Percentiles rank a stretch among this genome's conserved stretches.
Conservation (phyloP, 1,140 invertebrate genomes). For the Cydia pomonella region DNA sequence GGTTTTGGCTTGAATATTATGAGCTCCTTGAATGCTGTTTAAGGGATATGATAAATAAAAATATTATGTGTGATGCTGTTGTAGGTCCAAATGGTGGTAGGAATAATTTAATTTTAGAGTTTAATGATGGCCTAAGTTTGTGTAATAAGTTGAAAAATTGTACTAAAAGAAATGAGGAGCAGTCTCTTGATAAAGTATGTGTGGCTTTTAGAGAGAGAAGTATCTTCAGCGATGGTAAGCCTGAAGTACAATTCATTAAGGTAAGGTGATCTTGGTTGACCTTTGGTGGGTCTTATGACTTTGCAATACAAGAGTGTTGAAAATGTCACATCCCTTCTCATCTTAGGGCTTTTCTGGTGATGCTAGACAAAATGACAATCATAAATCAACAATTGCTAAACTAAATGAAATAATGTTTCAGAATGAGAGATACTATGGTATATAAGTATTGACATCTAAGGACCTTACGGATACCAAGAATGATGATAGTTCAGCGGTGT, state of each 20-base stretch:
- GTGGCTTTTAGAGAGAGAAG: constrained; percentile 59
- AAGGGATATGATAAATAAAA: constrained; percentile 72
- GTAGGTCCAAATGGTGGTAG: constrained; percentile 86
- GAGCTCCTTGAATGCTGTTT: constrained; percentile 83
- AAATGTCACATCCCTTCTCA: too few relatives aligned
- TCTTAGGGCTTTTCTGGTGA: too few relatives aligned
- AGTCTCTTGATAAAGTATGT: constrained; percentile 78
- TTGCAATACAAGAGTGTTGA: not conserved
- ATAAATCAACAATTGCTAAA: too few relatives aligned
- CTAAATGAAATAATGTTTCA: too few relatives aligned
- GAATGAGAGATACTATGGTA: too few relatives aligned
- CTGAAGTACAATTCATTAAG: constrained; percentile 65
- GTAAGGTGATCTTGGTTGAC: not conserved
- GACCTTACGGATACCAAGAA: too few relatives aligned
- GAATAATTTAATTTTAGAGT: constrained; percentile 81
- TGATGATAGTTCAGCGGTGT: too few relatives aligned
- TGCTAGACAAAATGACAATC: too few relatives aligned
- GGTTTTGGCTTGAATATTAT: constrained; percentile 84
- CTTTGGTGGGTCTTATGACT: not conserved
- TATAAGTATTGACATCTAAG: too few relatives aligned
- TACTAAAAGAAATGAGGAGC: constrained; percentile 57
- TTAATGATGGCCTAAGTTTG: constrained; percentile 79
- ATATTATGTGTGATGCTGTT: constrained; percentile 82
- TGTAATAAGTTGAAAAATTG: constrained; percentile 75
- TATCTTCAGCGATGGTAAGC: constrained; percentile 73